A percentile compares a stretch with the other conserved stretches of the same genome.
Conservation (phyloP, 2,888 invertebrate species). For the Prionchulus punctatus region DNA sequence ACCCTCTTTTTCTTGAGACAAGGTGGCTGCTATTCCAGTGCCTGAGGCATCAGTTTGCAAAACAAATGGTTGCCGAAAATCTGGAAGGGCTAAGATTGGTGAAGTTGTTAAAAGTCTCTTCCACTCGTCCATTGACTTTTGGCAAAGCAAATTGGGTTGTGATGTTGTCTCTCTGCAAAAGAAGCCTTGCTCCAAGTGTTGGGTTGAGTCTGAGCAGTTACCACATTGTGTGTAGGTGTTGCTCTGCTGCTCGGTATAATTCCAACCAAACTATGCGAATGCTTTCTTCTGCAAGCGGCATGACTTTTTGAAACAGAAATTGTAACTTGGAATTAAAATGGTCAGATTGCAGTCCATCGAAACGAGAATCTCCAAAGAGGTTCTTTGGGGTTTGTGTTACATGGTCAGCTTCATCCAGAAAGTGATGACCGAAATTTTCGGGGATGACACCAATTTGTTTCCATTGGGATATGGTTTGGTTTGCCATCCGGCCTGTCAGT, state of each 20-base stretch:
- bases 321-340: slow-evolving; percentile 5
- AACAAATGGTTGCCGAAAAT: slow-evolving; percentile 6
- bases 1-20: not conserved
- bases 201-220: slow-evolving; percentile 3
- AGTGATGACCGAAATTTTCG: too few species aligned
- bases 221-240: not conserved
- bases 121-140: too few species aligned
- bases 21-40: not conserved
- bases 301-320: not conserved
- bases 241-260: not conserved
- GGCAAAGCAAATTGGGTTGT: slow-evolving; percentile 2
- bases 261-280: slow-evolving; percentile 2
- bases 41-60: slow-evolving; percentile 7
- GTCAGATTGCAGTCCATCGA: too few species aligned
- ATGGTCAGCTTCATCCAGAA: too few species aligned
- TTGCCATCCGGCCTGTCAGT: too few species aligned
- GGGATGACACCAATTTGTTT: too few species aligned
- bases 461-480: too few species aligned
- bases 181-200: slow-evolving; percentile 1
- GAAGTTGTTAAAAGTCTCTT: slow-evolving; percentile 1
- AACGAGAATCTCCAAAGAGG: too few species aligned
- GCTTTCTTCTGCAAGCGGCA: not conserved
- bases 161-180: not conserved
- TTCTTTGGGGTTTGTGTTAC: too few species aligned
- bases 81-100: slow-evolving; percentile 7